Percentiles rank a stretch among this genome's conserved stretches.
Conservation (phyloP, 1,140 invertebrate genomes). For the Zophobas atratus region DNA sequence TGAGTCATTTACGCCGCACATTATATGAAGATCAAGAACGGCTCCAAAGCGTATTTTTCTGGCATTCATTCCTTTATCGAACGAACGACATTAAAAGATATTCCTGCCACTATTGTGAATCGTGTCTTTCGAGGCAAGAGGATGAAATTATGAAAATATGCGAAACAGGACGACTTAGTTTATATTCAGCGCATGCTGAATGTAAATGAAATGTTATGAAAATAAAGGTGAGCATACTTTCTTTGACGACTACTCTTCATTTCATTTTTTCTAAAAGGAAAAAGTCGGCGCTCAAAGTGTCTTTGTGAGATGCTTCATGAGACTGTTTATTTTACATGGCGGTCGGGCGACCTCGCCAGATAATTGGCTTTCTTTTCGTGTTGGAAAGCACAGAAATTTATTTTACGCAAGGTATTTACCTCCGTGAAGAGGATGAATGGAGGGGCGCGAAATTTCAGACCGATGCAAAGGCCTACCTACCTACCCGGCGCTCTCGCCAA, state of each 20-base stretch:
- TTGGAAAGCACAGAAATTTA: slow-evolving; percentile 19
- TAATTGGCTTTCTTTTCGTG: neutral
- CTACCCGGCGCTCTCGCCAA: too few species aligned
- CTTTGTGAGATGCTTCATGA: slow-evolving; percentile 20
- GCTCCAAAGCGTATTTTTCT: too few species aligned
- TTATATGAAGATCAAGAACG: neutral
- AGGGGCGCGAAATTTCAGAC: too few species aligned
- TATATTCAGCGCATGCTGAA: neutral
- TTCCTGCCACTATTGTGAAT: neutral
- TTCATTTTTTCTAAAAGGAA: slow-evolving; percentile 25
- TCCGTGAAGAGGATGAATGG: neutral
- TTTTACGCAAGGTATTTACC: slow-evolving; percentile 43
- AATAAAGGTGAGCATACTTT: slow-evolving; percentile 3
- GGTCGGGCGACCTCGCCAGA: neutral
- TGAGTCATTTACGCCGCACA: slow-evolving; percentile 4
- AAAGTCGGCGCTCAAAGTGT: slow-evolving; percentile 5
- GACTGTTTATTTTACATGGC: slow-evolving; percentile 5
- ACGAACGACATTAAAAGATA: neutral
- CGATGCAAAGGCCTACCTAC: too few species aligned
- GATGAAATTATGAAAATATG: slow-evolving; percentile 1
- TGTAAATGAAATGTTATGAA: slow-evolving; percentile 25
- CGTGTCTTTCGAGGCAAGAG: neutral
- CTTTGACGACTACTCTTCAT: slow-evolving; percentile 1
- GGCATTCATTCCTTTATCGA: neutral
- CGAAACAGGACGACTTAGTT: slow-evolving; percentile 4